These are phyloP conservation scores for Diogma glabrata DNA, from an alignment of 2,888 invertebrate species.

Conservation along the genomic window DNA sequence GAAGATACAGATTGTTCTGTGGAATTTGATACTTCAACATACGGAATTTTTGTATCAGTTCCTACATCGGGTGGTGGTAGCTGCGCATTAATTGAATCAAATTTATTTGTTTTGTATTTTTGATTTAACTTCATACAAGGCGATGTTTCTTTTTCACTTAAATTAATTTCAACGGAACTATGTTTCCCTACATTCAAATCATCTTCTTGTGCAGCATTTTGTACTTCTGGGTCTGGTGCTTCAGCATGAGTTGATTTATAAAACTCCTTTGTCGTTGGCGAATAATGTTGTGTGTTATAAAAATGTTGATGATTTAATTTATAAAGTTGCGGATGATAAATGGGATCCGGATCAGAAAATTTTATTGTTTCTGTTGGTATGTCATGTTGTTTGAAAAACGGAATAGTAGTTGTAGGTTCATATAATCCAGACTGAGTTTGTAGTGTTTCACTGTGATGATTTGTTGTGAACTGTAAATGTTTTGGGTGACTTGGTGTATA, in stretches of 20 bases:
- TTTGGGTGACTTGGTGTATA: not conserved
- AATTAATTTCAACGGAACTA: conserved; percentile 1
- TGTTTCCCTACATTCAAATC: not conserved
- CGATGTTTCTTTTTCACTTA: not conserved
- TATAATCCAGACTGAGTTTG: conserved; percentile 13
- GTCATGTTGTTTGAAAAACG: conserved; percentile 19
- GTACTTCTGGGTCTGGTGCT: not conserved
- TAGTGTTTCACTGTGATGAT: conserved; percentile 12
- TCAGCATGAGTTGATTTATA: not conserved
- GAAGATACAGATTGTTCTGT: conserved; percentile 13
- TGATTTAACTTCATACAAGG: not conserved
- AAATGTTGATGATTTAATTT: conserved; percentile 10
- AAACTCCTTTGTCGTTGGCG: too few species aligned
- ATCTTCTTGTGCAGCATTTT: conserved; percentile 21
- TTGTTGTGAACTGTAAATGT: not conserved
- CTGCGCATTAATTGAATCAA: conserved; percentile 31
- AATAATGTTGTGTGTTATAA: conserved; percentile 7
- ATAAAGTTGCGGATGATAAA: conserved; percentile 26
- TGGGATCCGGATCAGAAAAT: conserved; percentile 41
- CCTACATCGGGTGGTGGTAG: conserved; percentile 29
- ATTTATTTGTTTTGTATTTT: conserved; percentile 17
- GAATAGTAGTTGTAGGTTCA: too few species aligned
- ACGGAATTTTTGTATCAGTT: conserved; percentile 24
- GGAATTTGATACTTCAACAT: conserved; percentile 22
- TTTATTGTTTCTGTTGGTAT: conserved; percentile 27